Evolutionary conservation across 2,888 invertebrate genomes (phyloP), one percentile per base, ranked within the genome.

Genomic region (Aethes cnicana): DNA sequence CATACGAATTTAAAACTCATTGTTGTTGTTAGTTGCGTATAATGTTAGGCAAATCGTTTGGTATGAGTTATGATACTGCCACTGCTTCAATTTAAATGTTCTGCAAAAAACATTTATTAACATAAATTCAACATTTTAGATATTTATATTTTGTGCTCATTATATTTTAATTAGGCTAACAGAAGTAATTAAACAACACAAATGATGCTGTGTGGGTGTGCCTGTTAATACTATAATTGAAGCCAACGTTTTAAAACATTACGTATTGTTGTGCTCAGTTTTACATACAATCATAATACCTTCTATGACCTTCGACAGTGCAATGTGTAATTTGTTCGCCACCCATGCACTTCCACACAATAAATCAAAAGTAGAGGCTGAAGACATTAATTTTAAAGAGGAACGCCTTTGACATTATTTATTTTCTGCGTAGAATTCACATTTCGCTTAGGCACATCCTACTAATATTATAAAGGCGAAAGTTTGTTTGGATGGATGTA

Each of bases 141-240:
- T 12, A 3, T 30, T 0, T 30, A 35, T 43, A 16, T 25, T 46
- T 26, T 11, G 12, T 39, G 4, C 44, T 30, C 43, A 36, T 50
- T 46, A 20, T 9, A 7, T 30, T 39, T 32, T 50, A 50, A 52
- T 56, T 47, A 44, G 41, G 17, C 41, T 36, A 57, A 54, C 44
- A 54, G 44, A 48, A 52, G 21, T 47, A 57, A 35, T 53, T 21
- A 48, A 26, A 44, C 14, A 33, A 46, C 37, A 26, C 20, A 32
- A 18, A 30, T 9, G 36, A 35, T 14, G 11, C 20, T 3, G 12
- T 28, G 49, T 43, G 37, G 42, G 54, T 37, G 43, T 44, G 32
- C 33, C 39, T 54, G 48, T 26, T 44, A 37, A 23, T 39, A 32
- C 32, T 48, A 54, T 54, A 44, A 44, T 12, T 33, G 32, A 28